phyloP scores from a whole-genome alignment of 2,797 vertebrate genomes.

The Pseudochirops cupreus region DNA sequence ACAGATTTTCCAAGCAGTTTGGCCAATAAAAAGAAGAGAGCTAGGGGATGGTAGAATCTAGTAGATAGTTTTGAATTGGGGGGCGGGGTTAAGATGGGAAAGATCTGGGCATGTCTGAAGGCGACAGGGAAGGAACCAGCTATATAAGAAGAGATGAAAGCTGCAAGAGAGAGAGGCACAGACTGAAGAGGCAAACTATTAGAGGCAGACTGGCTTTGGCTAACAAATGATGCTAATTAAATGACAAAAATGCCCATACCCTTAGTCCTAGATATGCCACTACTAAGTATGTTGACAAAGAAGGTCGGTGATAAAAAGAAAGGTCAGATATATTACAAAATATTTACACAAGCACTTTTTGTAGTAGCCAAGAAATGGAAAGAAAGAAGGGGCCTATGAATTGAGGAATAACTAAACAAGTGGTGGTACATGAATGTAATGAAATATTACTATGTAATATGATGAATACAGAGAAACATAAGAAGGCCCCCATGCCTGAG shows the following conservation, averaged over 20 bases:
- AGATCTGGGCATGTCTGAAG: background rate
- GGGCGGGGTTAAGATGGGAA: background rate
- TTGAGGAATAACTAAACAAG: no score
- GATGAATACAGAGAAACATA: background rate
- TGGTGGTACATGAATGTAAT: background rate
- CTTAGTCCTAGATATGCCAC: background rate
- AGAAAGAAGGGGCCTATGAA: background rate
- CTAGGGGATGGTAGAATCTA: background rate
- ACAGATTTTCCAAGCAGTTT: background rate
- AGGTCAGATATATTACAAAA: background rate
- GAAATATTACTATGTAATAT: background rate
- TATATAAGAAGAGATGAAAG: background rate
- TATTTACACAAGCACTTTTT: background rate
- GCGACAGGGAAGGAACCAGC: background rate
- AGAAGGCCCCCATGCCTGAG: background rate
- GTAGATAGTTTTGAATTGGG: background rate
- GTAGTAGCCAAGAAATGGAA: background rate
- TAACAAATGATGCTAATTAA: background rate
- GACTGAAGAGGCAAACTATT: background rate
- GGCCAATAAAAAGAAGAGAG: background rate
- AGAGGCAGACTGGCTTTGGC: background rate
- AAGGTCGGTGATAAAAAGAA: background rate
- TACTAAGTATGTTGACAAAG: background rate
- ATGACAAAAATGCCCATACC: background rate
- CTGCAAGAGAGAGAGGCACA: background rate